Evolutionary conservation across 2,797 vertebrate species (phyloP), one percentile per base, ranked within the genome.

Genomic region (Myotis pilosus): DNA sequence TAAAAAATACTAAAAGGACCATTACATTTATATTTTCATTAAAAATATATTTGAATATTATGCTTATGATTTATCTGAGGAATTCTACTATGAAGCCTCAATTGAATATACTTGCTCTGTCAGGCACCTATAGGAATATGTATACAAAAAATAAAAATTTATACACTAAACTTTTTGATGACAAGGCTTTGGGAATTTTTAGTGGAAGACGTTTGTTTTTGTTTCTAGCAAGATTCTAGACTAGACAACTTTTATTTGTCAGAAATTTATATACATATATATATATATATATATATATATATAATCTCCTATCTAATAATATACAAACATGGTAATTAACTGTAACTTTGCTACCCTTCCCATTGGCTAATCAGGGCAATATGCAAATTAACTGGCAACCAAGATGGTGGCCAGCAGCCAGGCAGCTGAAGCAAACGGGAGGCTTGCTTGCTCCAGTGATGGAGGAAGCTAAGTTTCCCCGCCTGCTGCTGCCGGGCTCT

Each of bases 11-110:
- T 85, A 2, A 74, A 75, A 95, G 51, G 8, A 86, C 0, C 9
- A 95, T 80, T 91, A 36, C 12, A 53, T 81, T 76, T 81, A 66
- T 72, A 76, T 80, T 87, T 92, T 33, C 38, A 60, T 17, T 84
- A 55, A 47, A 17, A 68, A 33, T 33, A 87, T 80, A 55, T 41
- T 74, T 95, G 2, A 17, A 13, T 83, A 55, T 36, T 62, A 76
- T 71, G 6, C 6, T 71, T 51, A 28, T 78, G 3, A 51, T 64
- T 84, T 76, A 81, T 69, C 23, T 92, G 9, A 38, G 15, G 15
- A 80, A 64, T 9, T 10, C 13, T 47, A 38, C 6, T 47, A 33
- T 41, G 16, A 2, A 51, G 1, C 1, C 12, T 89, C 53, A 85
- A 4, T 71, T 62, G 55, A 80, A 64, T 64, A 51, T 36, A 86